phyloP scores from a whole-genome alignment of 2,113 vertebrate species.

The Callionymus lyra region DNA sequence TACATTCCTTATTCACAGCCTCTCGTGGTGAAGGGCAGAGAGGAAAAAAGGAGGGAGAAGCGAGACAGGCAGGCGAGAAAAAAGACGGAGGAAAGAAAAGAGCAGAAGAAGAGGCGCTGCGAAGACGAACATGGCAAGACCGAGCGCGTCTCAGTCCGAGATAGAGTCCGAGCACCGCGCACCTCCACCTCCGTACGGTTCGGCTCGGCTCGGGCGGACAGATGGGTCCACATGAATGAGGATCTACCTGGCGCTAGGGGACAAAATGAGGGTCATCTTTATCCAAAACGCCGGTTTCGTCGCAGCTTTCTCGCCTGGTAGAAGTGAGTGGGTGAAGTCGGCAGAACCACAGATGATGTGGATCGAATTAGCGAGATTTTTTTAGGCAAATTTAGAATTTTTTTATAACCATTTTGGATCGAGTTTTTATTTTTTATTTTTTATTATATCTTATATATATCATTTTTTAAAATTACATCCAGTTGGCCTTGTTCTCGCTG shows the following conservation, averaged over 20 bases:
- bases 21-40: conserved; percentile 39
- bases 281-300: conserved; percentile 70
- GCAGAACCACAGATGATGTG: conserved; percentile 52
- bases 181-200: conserved; percentile 35
- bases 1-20: conserved; percentile 49
- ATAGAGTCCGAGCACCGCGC: conserved; percentile 50
- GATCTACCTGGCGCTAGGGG: conserved; percentile 55
- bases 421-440: conserved; percentile 15
- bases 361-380: conserved; percentile 16
- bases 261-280: conserved; percentile 70
- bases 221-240: conserved; percentile 51
- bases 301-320: conserved; percentile 66
- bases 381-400: conserved; percentile 8
- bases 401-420: too few relatives aligned
- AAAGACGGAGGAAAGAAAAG: conserved; percentile 10
- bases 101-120: conserved; percentile 31
- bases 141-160: conserved; percentile 44
- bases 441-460: conserved; percentile 31
- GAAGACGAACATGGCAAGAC: conserved; percentile 60
- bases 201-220: conserved; percentile 47
- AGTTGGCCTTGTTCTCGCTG: conserved; percentile 38
- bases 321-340: conserved; percentile 52
- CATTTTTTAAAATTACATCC: conserved; percentile 29
- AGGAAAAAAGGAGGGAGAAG: conserved; percentile 34
- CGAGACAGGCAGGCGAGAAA: conserved; percentile 26